Evolutionary conservation across 2,113 vertebrate species (phyloP), one percentile per base, ranked within the genome.

Genomic region (Piaya cayana): DNA sequence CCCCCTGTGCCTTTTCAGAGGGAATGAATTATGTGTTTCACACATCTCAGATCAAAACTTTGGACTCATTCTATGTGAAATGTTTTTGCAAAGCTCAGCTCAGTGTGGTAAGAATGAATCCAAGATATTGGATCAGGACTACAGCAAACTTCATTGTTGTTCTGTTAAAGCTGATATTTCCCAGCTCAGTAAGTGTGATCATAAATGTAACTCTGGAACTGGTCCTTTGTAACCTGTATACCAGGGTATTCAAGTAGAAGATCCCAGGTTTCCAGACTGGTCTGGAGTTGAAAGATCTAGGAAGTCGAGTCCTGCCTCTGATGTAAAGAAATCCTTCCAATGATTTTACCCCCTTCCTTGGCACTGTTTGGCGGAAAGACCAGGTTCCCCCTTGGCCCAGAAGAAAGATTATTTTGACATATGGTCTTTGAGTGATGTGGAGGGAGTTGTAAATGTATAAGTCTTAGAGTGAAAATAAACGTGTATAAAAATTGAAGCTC

Each of bases 181-280:
- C 23, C 32, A 82, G 65, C 37, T 32, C 49, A 64, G 21, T 67
- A 43, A 74, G 42, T 0, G 5, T 0, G 0, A 29, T 64, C 69
- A n/a, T 23, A 50, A 84, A 89, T 36, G 12, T 68, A 82, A 63
- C 6, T 4, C 52, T 91, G 74, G 23, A 91, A n/a, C 49, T 29
- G 39, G 19, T 45, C 49, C 36, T 74, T 83, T 60, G 47, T 49
- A 93, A 53, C 11, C 5, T 2, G 2, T n/a, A 27, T 39, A 13
- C 27, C 12, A 76, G 36, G 8, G 65, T 13, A 82, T 78, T 43
- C 16, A 71, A 43, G 27, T 1, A 64, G 43, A 91, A n/a, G 30
- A 69, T 58, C 10, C 25, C 34, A 49, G 7, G 13, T 65, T 93
- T 86, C 50, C 37, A 92, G 62, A 65, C 12, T 29, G 16, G 21